Evolutionary conservation across 2,113 vertebrate species (phyloP).

Genomic region (Argyrosomus japonicus): DNA sequence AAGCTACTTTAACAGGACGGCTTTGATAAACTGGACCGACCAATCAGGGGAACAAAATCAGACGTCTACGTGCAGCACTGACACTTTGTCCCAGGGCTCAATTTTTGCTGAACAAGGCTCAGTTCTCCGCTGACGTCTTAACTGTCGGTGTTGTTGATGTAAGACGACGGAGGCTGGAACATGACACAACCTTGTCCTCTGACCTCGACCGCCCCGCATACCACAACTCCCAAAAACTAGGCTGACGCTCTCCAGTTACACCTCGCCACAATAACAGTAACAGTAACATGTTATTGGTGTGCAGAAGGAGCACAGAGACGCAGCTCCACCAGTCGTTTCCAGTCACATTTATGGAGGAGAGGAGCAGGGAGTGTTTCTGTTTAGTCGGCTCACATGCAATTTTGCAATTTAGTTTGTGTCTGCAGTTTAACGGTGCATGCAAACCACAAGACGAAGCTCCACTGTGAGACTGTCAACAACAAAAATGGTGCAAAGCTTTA

Average conservation of each 20-base stretch:
- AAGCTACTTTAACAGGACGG: no score
- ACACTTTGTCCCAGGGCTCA: not conserved
- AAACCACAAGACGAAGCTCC: not conserved
- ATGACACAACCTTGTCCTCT: constrained; percentile 1
- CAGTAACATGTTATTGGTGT: not conserved
- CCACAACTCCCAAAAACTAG: constrained; percentile 25
- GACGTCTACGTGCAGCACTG: not conserved
- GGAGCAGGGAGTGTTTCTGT: not conserved
- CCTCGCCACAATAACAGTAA: not conserved
- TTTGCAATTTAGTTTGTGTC: not conserved
- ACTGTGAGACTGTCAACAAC: not conserved
- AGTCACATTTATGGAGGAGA: no score
- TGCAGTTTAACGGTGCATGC: not conserved
- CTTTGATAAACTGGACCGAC: no score
- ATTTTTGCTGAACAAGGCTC: constrained; percentile 21
- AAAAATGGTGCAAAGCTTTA: not conserved
- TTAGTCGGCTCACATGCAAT: not conserved
- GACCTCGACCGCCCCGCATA: constrained; percentile 4
- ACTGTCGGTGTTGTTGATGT: not conserved
- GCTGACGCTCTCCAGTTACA: constrained; percentile 43
- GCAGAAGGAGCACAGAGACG: not conserved
- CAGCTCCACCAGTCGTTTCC: not conserved
- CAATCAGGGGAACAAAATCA: not conserved
- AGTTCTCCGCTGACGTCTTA: not conserved
- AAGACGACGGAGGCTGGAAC: constrained; percentile 8